Evolutionary conservation across 2,888 invertebrate species (phyloP), one percentile per base, ranked within the genome.

Genomic region (Lithophane semibrunnea): DNA sequence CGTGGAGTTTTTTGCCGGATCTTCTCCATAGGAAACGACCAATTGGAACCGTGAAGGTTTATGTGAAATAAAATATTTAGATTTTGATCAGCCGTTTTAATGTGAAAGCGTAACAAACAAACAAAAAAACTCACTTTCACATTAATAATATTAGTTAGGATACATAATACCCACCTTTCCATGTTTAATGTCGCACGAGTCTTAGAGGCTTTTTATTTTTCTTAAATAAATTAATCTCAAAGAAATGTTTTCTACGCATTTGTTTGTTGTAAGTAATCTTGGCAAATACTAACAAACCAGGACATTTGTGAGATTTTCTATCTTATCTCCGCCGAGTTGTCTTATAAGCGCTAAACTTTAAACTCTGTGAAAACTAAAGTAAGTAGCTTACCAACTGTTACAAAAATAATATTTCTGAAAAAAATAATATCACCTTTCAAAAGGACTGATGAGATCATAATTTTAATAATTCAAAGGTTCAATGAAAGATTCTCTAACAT

Each of bases 201-300:
- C 47, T 71, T 12, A 61, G 21, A 66, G 56, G 69, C 71, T 76
- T 72, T 61, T 61, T 66, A 69, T 69, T 74, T 52, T 72, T 63
- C n/a, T 44, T 58, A 73, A 80, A 64, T 68, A 71, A 73, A 73
- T 79, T 71, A 70, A 73, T 49, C 47, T 75, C 63, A 67, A 81
- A 78, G 69, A 83, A 70, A 72, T 81, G 49, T 73, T 78, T 75
- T 67, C 63, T 44, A 24, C 24, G 24, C 67, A 80, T 77, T 75
- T 74, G 66, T 78, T 75, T 70, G 68, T 80, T 65, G 67, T 71
- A 77, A 80, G 77, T 83, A 77, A 80, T 80, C 73, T 75, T 65
- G 61, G 44, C 80, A 61, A 73, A 73, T 52, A 75, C 66, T 83
- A 70, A 73, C 75, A 67, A 78, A 75, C 72, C 63, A 47, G n/a